A percentile compares a stretch with the other conserved stretches of the same genome.
Conservation (phyloP, 2,888 invertebrate genomes). For the Stenichneumon culpator region DNA sequence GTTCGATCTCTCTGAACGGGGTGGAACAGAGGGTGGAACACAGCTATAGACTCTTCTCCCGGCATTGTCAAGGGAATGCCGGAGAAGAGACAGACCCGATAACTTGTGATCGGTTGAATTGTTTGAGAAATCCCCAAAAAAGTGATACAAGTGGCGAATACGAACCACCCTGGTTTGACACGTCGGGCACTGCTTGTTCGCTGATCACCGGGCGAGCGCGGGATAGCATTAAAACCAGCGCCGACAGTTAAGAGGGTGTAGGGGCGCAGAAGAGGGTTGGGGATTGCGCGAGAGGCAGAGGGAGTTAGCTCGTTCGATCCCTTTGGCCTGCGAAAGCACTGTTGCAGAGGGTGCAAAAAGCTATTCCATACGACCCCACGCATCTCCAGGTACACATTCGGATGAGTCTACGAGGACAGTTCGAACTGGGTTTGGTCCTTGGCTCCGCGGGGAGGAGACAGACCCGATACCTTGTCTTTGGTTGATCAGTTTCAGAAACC, state of each 20-base stretch:
- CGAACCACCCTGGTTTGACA: too few relatives aligned
- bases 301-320: conserved; percentile 34
- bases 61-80: conserved; percentile 2
- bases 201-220: too few relatives aligned
- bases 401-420: background rate
- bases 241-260: background rate
- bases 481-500: background rate
- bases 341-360: background rate
- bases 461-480: background rate
- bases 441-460: background rate
- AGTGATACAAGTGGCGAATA: background rate
- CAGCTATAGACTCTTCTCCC: background rate
- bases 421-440: background rate
- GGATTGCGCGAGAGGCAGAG: background rate
- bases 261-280: background rate
- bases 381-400: background rate
- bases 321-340: conserved; percentile 28
- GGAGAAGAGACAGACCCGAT: background rate
- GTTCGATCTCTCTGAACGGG: conserved; percentile 46
- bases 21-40: background rate
- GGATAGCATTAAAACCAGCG: background rate
- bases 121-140: background rate
- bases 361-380: background rate
- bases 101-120: background rate
- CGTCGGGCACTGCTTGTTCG: too few relatives aligned